Base-by-base conservation (phyloP, 2,888 invertebrate species). In the Tiphia femorata region DNA sequence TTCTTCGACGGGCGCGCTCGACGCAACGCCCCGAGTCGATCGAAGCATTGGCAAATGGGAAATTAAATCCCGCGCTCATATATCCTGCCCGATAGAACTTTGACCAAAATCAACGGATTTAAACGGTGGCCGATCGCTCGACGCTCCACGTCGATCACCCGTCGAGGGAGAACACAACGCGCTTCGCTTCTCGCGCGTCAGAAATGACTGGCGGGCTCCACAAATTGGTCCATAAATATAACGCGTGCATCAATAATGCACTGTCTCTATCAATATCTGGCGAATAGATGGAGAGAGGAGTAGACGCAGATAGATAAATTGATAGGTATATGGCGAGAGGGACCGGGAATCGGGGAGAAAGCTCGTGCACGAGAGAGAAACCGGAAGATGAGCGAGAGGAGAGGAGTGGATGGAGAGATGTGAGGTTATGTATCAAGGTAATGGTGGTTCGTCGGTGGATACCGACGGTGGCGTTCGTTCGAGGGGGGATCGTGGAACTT, bases 361-460 rank as follows among this genome's bases (percentile, higher is more conserved):
- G 4, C 3, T n/a, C 14, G 43, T 14, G 43, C 25, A 8, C 6
- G 30, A 29, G 17, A 33, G 30, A 30, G 33, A 33, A 10, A 14
- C 12, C 47, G 8, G 53, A 17, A 1, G 2, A 12, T 2, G 44
- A 5, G 12, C 7, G 20, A 10, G 29, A 4, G 29, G 29, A 8
- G 20, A 14, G 33, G 17, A 33, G 19, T 10, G 33, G 14, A n/a
- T n/a, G n/a, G n/a, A 49, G 44, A 60, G 62, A 61, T 43, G 59
- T 47, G 67, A 59, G 65, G 64, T 71, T 77, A 77, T 77, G 77
- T 78, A 78, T 79, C 76, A 76, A 72, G 66, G 73, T 74, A 75
- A 76, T 77, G 70, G 70, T 63, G 68, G 69, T 67, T 63, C 62
- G 68, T 61, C 42, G 49, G 52, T 48, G 54, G 44, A 50, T 44